Evolutionary conservation across 1,140 invertebrate species (phyloP), one percentile per base, ranked within the genome.

Genomic region (Chlorops oryzae): DNA sequence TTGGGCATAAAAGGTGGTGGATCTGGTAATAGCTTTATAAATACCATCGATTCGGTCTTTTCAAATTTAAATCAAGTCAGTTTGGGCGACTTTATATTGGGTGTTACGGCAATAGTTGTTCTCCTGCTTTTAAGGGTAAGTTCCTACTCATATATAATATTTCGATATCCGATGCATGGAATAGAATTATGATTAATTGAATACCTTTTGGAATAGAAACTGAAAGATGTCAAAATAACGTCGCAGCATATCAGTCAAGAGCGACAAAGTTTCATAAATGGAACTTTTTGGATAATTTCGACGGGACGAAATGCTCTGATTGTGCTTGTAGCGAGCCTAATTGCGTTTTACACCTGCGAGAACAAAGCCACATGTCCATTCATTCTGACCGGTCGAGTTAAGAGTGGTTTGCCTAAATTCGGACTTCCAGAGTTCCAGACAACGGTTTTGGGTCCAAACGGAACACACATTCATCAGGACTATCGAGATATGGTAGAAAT

Each of bases 301-400:
- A 88, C 86, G 18, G 77, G 82, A 2, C 75, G 88, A 37, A 92
- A 92, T 69, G 87, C 87, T 3, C 63, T 92, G 2, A 75, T 88
- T 5, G 86, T 92, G 3, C 64, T 87, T 7, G 70, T 81, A 0
- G 77, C 83, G 47, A 75, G 80, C 2, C 52, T 78, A 0, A 77
- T 87, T 34, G 78, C 82, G 0, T 83, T 73, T 46, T 76, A 72
- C 53, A 58, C 65, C 4, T 75, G 72, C 53, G 73, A 77, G 25
- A 61, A 72, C 21, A 59, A 64, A 51, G 54, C 74, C 48, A 18
- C 39, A 17, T 74, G 78, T 20, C 80, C 77, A 0, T 85, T 86
- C 52, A 73, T 81, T n/a, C 73, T 87, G 13, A 85, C 83, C 6
- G 83, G 84, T 24, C 75, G 66, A n/a, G 79, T 82, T 0, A 77